A percentile compares a stretch with the other conserved stretches of the same genome.
phyloP scores from a whole-genome alignment of 2,888 invertebrate genomes.

The Cantharis lateralis region DNA sequence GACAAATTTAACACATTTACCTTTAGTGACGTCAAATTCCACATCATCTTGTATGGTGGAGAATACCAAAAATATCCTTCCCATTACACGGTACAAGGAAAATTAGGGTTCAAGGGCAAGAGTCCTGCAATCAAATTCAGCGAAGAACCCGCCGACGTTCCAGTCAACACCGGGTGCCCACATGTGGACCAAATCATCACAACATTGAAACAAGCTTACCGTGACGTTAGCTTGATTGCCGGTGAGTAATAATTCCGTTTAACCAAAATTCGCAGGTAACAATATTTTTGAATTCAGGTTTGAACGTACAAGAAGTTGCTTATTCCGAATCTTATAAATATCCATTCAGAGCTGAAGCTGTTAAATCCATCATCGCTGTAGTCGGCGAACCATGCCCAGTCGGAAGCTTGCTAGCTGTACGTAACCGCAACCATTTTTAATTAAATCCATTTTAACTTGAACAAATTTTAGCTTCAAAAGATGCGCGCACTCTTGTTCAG shows the following conservation, averaged over 20 bases:
- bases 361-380: constrained; percentile 73
- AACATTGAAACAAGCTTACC: constrained; percentile 43
- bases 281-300: not conserved
- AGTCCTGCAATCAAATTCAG: constrained; percentile 53
- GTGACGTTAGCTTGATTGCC: constrained; percentile 46
- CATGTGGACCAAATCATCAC: constrained; percentile 44
- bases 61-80: constrained; percentile 61
- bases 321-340: constrained; percentile 67
- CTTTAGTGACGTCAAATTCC: constrained; percentile 62
- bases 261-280: not conserved
- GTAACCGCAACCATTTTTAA: constrained; percentile 37
- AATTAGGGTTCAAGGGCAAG: constrained; percentile 58
- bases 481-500: constrained; percentile 53
- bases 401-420: constrained; percentile 61
- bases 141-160: constrained; percentile 40
- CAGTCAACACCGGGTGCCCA: constrained; percentile 36
- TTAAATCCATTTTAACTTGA: not conserved
- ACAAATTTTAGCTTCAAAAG: constrained; percentile 44
- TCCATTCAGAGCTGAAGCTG: constrained; percentile 77
- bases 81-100: constrained; percentile 59
- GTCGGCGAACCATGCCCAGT: constrained; percentile 65
- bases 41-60: constrained; percentile 64
- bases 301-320: constrained; percentile 53
- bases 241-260: constrained; percentile 31
- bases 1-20: not conserved